These are phyloP conservation scores for Oxygymnocypris stewartii DNA, from an alignment of 2,113 vertebrate genomes.

Conservation along the genomic window DNA sequence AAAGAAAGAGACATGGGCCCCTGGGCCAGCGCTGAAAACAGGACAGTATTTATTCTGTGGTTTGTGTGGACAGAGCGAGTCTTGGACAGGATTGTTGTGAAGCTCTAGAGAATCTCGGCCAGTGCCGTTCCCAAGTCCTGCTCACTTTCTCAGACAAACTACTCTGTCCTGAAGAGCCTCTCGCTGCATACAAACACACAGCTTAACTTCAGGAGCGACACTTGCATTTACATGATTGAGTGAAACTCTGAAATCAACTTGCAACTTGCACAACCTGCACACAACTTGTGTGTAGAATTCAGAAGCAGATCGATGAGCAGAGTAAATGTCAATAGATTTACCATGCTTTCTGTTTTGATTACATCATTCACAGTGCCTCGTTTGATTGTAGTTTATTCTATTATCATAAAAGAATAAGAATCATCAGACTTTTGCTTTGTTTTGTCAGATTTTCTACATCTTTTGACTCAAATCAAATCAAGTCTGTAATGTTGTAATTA, in stretches of 20 bases:
- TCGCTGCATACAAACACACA: not conserved
- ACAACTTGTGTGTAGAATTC: not conserved
- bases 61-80: not conserved
- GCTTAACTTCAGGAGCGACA: not conserved
- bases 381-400: not conserved
- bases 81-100: not conserved
- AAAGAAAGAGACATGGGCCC: not conserved
- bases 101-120: not conserved
- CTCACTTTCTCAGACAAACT: constrained; percentile 57
- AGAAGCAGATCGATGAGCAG: not conserved
- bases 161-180: constrained; percentile 42
- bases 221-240: not conserved
- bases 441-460: not conserved
- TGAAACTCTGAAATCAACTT: not conserved
- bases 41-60: not conserved
- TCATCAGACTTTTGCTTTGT: not conserved
- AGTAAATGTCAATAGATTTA: not conserved
- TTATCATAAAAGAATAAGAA: not conserved
- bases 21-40: not conserved
- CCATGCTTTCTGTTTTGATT: not conserved
- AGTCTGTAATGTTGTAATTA: not conserved
- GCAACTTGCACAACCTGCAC: too few relatives aligned
- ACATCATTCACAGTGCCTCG: not conserved
- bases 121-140: constrained; percentile 68
- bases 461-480: not conserved